Conservation (phyloP, 2,113 vertebrate genomes). For the Rhinogobius similis region DNA sequence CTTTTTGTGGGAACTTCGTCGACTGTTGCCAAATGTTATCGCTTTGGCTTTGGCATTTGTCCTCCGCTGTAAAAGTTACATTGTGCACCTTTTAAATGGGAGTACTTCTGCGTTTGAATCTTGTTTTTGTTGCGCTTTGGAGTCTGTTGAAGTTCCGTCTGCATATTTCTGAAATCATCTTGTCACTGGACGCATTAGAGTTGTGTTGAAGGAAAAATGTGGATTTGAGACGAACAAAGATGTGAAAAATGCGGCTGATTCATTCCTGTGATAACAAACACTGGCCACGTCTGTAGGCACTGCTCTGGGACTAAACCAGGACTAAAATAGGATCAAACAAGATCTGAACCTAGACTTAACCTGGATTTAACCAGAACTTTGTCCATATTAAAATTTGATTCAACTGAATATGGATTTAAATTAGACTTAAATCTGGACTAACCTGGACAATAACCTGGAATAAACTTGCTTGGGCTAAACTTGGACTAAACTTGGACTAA, state of each 20-base stretch:
- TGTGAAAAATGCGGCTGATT: slow-evolving; percentile 62
- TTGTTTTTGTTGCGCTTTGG: neutral
- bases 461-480: too few relatives aligned
- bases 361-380: too few relatives aligned
- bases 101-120: neutral
- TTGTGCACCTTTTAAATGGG: neutral
- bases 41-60: neutral
- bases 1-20: too few relatives aligned
- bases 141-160: neutral
- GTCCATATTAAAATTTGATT: too few relatives aligned
- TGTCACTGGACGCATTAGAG: neutral
- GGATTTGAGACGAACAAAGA: slow-evolving; percentile 57
- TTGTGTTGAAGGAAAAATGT: slow-evolving; percentile 14
- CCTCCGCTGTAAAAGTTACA: neutral
- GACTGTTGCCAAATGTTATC: neutral
- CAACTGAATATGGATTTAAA: too few relatives aligned
- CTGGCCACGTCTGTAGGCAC: neutral
- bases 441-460: too few relatives aligned
- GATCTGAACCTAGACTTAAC: neutral
- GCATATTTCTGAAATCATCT: neutral
- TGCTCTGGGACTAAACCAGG: neutral
- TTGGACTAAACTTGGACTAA: too few relatives aligned
- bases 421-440: too few relatives aligned
- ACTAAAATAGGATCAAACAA: neutral
- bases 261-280: slow-evolving; percentile 62